Base-by-base conservation (phyloP, 2,888 invertebrate genomes). In the Melanchra persicariae region DNA sequence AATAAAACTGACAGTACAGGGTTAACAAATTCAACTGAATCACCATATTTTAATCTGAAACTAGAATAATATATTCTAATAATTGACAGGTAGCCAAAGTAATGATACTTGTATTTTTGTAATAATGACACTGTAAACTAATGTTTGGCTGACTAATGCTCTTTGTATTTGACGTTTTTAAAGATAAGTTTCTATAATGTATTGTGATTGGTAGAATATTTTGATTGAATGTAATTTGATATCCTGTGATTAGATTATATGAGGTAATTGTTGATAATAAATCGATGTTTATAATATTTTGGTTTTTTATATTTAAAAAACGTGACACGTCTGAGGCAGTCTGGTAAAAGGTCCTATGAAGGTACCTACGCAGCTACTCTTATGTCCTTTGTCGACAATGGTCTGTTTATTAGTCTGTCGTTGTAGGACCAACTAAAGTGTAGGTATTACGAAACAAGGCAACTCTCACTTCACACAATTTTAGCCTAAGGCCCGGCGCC, bases 261-360 rank as follows among this genome's bases (percentile, higher is more conserved):
- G 82, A 84, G 87, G 90, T 90, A 91, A 90, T 91, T 93, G 92
- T 94, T 94, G 85, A 90, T 88, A 92, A 93, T 91, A 92, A 93
- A 90, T 90, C 85, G 80, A 89, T 89, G 87, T 91, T 91, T 90
- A 88, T 87, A 86, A 84, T 79, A 85, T 52, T 62, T 57, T 22
- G 7, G 24, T 30, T 62, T 79, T 71, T 65, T 30, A 37, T n/a
- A 45, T 45, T 49, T 61, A 5, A 22, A 22, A 51, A 6, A 22
- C n/a, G n/a, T 5, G 12, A 10, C 22, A 22, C 3, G n/a, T n/a
- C 10, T 22, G 6, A 4, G 12, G 22, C 22, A 51, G 12, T 12
- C 5, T 0, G 12, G 7, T 45, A 45, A 45, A 45, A 19, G 3
- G 1, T n/a, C 4, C 37, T 2, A 12, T 10, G 12, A 37, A 37